Conservation (phyloP, 2,888 invertebrate genomes). For the Nymphalis polychloros region DNA sequence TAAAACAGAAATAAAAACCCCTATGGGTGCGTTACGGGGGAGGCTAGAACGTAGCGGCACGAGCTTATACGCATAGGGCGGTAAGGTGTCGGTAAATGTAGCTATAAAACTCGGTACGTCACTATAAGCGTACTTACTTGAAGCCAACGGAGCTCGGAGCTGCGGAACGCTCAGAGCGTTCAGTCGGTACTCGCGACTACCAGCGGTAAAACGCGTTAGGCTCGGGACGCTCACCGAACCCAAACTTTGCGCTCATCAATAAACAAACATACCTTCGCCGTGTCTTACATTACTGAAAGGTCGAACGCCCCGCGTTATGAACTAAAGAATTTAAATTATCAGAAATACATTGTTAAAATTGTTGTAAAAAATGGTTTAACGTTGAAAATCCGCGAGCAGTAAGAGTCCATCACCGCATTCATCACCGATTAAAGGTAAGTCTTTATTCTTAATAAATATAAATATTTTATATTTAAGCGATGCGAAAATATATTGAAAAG, state of each 20-base stretch:
- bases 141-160: conserved; percentile 11
- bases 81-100: conserved; percentile 24
- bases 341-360: background rate
- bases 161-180: conserved; percentile 5
- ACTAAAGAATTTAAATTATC: background rate
- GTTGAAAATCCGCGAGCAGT: background rate
- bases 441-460: background rate
- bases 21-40: background rate
- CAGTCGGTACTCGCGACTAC: conserved; percentile 18
- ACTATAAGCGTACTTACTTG: conserved; percentile 26
- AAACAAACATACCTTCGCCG: conserved; percentile 27
- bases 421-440: background rate
- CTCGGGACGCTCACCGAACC: background rate
- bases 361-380: background rate
- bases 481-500: background rate
- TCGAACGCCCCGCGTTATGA: conserved; percentile 2
- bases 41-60: background rate
- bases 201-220: conserved; percentile 16
- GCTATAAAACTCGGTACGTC: conserved; percentile 31
- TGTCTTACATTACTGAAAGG: conserved; percentile 28
- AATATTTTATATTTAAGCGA: too few relatives aligned
- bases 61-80: conserved; percentile 2
- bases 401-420: background rate
- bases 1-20: background rate
- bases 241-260: conserved; percentile 28